Evolutionary conservation across 1,140 invertebrate genomes (phyloP), one percentile per base, ranked within the genome.

Genomic region (Samia ricini): DNA sequence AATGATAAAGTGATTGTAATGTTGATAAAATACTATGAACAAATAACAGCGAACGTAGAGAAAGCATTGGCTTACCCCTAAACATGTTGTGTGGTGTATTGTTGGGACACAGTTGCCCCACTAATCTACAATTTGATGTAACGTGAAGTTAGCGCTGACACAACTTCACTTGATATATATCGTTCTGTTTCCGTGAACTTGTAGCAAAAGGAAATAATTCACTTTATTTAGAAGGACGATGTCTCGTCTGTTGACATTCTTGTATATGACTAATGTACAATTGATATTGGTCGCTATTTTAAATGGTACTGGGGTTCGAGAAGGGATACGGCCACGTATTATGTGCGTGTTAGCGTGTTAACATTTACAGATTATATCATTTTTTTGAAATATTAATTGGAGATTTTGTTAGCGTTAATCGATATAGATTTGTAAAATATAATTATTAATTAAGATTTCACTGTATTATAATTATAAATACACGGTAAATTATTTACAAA

Each of bases 211-310:
- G 10, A 29, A 29, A 29, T 8, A 36, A 36, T 36, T 10, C 33
- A 12, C 4, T 42, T 42, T 42, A 42, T 15, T 42, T 15, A 0
- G 12, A 42, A 42, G 33, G n/a, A 42, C 12, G 4, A 15, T 42
- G 33, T 12, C 33, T 42, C n/a, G 12, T 15, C 33, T 15, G 26
- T 29, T 29, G 4, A 55, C 24, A 55, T 55, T n/a, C 24, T 55
- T 24, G 52, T 55, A 24, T 24, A 55, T 54, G 20, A 54, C 51
- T 24, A 54, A 54, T 55, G 21, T 24, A 24, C 15, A 24, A 24
- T 55, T 24, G 18, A 52, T n/a, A 24, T 55, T 22, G 21, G 52
- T 24, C 22, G 22, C 33, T 42, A 42, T 42, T 42, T 42, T 5
- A 42, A 42, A 15, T 42, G 33, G 33, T 42, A 15, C n/a, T 42